phyloP scores from a whole-genome alignment of 1,140 invertebrate genomes.

The Semibalanus balanoides region DNA sequence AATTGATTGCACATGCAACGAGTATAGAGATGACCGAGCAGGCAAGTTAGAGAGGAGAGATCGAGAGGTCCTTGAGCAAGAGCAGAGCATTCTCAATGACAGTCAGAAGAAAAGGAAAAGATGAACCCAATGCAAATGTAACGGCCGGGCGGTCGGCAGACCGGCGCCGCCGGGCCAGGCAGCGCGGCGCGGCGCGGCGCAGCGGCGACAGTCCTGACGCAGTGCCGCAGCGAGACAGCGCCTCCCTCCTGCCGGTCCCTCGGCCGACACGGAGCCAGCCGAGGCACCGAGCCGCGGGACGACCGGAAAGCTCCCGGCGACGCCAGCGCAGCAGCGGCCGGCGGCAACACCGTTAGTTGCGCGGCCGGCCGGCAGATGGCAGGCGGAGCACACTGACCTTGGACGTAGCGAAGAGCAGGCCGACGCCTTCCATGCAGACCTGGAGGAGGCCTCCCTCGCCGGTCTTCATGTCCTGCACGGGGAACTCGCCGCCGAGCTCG shows the following conservation, averaged over 20 bases:
- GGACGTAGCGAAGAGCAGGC: conserved; percentile 93
- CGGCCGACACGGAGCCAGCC: no score
- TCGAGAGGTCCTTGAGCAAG: background rate
- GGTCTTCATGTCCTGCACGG: conserved; percentile 89
- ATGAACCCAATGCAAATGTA: background rate
- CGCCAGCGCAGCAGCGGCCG: no score
- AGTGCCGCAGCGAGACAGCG: no score
- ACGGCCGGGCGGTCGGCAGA: no score
- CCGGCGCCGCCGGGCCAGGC: no score
- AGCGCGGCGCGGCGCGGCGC: no score
- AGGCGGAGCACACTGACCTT: conserved; percentile 55
- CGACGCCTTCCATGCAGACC: conserved; percentile 98
- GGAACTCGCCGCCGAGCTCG: conserved; percentile 96
- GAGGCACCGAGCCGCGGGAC: no score
- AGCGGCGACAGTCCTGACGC: background rate
- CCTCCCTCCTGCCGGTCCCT: no score
- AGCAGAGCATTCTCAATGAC: background rate
- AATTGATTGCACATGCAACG: background rate
- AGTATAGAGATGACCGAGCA: background rate
- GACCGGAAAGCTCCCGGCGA: no score
- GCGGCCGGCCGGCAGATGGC: conserved; percentile 1
- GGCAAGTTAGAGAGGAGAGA: background rate
- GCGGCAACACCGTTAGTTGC: no score
- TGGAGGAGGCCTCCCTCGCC: conserved; percentile 93
- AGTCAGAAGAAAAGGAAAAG: conserved; percentile 1